Evolutionary conservation across 2,113 vertebrate species (phyloP).

Genomic region (Hyperoodon ampullatus): DNA sequence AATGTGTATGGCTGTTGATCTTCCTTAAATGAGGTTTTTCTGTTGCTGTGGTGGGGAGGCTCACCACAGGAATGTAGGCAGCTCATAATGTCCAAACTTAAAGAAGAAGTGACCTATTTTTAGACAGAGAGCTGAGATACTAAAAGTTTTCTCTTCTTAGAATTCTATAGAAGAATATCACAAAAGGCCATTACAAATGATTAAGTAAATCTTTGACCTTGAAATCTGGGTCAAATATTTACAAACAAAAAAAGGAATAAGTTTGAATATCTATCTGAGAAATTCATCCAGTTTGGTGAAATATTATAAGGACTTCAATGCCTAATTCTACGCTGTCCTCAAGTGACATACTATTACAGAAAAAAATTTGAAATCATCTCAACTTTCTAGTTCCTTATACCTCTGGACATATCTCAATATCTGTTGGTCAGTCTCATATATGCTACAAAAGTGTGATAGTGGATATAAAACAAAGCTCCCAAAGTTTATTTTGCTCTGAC

Average conservation of each 20-base stretch:
- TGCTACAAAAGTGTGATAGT: neutral
- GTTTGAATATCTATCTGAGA: neutral
- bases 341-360: neutral
- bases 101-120: conserved; percentile 60
- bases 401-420: neutral
- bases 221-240: neutral
- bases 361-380: neutral
- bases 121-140: conserved; percentile 48
- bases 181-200: neutral
- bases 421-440: neutral
- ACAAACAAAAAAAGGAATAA: neutral
- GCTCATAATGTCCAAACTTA: conserved; percentile 32
- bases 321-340: neutral
- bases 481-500: neutral
- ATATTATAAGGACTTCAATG: neutral
- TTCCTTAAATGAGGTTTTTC: conserved; percentile 48
- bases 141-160: conserved; percentile 16
- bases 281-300: neutral
- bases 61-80: conserved; percentile 51
- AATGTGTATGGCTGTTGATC: conserved; percentile 66
- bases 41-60: conserved; percentile 31
- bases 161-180: neutral
- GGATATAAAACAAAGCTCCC: neutral
- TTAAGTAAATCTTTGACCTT: conserved; percentile 56
- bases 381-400: neutral